Evolutionary conservation across 2,113 vertebrate species (phyloP).

Genomic region (Petroica traversi): DNA sequence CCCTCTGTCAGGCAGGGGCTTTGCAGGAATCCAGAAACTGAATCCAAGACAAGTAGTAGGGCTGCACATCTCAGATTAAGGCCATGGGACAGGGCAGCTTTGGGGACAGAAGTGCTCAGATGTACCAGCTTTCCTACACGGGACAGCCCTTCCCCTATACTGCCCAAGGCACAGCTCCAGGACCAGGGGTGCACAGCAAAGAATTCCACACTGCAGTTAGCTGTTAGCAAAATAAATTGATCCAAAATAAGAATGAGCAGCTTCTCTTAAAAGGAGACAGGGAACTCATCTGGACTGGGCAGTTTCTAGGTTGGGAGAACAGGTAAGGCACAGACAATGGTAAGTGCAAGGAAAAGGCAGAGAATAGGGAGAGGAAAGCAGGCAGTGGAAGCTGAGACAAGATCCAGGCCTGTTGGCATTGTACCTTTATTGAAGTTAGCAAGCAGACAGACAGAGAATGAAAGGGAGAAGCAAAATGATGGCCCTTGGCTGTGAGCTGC

Average conservation of each 20-base stretch:
- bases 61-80: not conserved
- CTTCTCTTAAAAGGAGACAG: not conserved
- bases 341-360: not conserved
- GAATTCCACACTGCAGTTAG: not conserved
- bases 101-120: not conserved
- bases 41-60: not conserved
- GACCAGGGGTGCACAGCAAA: not conserved
- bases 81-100: not conserved
- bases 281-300: rapidly evolving
- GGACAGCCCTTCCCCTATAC: rapidly evolving
- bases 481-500: rapidly evolving
- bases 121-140: not conserved
- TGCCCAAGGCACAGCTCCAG: not conserved
- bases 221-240: not conserved
- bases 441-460: not conserved
- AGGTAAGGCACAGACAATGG: not conserved
- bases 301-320: not conserved
- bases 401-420: not conserved
- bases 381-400: not conserved
- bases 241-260: not conserved
- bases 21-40: not conserved
- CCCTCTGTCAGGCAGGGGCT: not conserved
- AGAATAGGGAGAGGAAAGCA: not conserved
- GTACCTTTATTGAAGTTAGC: not conserved
- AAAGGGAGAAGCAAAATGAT: not conserved